phyloP scores from a whole-genome alignment of 2,888 invertebrate genomes.

The Phrixothrix hirtus region DNA sequence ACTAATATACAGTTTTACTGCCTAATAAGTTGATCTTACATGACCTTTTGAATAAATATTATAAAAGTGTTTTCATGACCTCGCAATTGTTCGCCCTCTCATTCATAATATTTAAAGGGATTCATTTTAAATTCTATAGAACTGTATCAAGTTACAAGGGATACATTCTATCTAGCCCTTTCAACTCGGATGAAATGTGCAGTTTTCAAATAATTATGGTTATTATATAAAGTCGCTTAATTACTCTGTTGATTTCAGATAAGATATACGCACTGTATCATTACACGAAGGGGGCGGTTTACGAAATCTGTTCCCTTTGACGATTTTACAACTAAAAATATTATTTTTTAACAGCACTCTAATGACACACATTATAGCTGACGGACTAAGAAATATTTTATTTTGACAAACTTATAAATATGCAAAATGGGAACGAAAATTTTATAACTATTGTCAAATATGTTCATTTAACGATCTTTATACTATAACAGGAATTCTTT shows the following conservation, averaged over 20 bases:
- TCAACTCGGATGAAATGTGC: slow-evolving; percentile 16
- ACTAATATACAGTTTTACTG: slow-evolving; percentile 5
- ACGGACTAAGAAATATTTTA: too few species aligned
- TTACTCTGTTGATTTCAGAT: slow-evolving; percentile 25
- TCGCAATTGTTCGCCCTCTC: slow-evolving; percentile 11
- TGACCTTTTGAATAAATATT: slow-evolving; percentile 19
- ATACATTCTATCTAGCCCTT: slow-evolving; percentile 12
- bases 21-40: slow-evolving; percentile 15
- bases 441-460: too few species aligned
- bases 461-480: too few species aligned
- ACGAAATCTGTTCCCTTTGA: slow-evolving; percentile 9
- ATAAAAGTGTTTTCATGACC: slow-evolving; percentile 14
- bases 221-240: slow-evolving; percentile 26
- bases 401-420: too few species aligned
- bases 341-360: too few species aligned
- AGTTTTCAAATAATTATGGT: slow-evolving; percentile 24
- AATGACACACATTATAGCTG: too few species aligned
- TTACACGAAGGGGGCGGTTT: slow-evolving; percentile 13
- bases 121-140: slow-evolving; percentile 14
- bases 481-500: too few species aligned
- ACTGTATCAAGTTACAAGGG: slow-evolving; percentile 22
- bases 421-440: too few species aligned
- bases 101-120: slow-evolving; percentile 17
- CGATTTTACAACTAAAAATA: too few species aligned
- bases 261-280: slow-evolving; percentile 20